These are phyloP conservation scores for Micromys minutus DNA, from an alignment of 2,113 vertebrate species.

Conservation along the genomic window DNA sequence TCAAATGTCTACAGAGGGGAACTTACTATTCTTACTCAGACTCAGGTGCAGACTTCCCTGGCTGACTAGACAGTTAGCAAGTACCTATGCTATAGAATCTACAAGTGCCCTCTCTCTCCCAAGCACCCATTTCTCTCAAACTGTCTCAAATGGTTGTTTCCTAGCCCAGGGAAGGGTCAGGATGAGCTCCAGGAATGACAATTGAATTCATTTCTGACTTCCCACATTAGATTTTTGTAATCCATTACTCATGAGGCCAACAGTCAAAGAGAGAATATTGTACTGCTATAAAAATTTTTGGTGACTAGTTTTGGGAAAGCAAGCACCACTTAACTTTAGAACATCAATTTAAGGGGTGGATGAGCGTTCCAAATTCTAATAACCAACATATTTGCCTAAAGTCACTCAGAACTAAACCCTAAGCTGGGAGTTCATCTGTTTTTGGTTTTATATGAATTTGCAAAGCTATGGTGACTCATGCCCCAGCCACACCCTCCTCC, in stretches of 20 bases:
- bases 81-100: background rate
- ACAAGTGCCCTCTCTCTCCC: background rate
- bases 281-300: background rate
- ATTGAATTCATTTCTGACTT: background rate
- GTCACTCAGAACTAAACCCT: background rate
- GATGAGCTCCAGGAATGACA: too few relatives aligned
- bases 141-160: background rate
- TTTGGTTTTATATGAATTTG: slow-evolving; percentile 46
- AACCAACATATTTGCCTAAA: background rate
- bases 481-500: background rate
- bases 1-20: background rate
- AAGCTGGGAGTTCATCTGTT: background rate
- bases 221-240: background rate
- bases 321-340: slow-evolving; percentile 43
- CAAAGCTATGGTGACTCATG: slow-evolving; percentile 43
- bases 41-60: background rate
- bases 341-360: background rate
- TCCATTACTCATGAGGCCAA: slow-evolving; percentile 6
- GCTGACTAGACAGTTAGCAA: background rate
- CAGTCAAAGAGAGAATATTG: slow-evolving; percentile 14
- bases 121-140: background rate
- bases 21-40: background rate
- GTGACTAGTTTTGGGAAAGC: slow-evolving; percentile 21
- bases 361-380: slow-evolving; percentile 31
- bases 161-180: accelerated